Evolutionary conservation across 2,888 invertebrate genomes (phyloP).

Genomic region (Zele albiditarsus): DNA sequence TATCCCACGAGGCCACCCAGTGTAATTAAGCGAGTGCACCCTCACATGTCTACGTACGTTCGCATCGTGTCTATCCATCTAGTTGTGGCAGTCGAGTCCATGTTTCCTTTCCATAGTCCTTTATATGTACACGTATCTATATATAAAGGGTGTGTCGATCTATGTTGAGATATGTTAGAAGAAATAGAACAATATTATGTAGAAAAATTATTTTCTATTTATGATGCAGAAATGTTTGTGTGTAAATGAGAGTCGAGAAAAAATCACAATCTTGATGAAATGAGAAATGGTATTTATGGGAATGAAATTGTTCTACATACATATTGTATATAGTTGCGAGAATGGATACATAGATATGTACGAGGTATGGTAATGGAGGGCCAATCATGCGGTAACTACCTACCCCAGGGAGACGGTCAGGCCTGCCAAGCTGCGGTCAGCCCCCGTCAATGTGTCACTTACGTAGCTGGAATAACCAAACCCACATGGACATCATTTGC

Average conservation of each 20-base stretch:
- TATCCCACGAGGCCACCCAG: slow-evolving; percentile 69
- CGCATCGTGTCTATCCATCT: slow-evolving; percentile 69
- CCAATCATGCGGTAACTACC: slow-evolving; percentile 73
- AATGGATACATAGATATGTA: slow-evolving; percentile 52
- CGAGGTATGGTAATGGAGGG: slow-evolving; percentile 71
- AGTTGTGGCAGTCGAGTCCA: slow-evolving; percentile 62
- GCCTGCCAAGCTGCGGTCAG: slow-evolving; percentile 71
- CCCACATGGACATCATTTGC: slow-evolving; percentile 53
- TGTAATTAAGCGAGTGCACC: slow-evolving; percentile 73
- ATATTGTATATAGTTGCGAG: background rate
- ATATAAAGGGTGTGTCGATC: background rate
- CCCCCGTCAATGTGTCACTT: slow-evolving; percentile 73
- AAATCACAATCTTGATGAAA: background rate
- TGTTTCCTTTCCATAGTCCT: slow-evolving; percentile 46
- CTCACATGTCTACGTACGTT: slow-evolving; percentile 71
- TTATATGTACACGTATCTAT: background rate
- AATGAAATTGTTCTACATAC: background rate
- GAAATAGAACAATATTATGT: background rate
- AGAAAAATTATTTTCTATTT: no score
- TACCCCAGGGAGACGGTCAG: slow-evolving; percentile 71
- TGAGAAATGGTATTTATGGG: background rate
- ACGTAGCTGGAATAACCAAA: slow-evolving; percentile 68
- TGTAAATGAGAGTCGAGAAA: no score
- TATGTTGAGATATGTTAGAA: background rate
- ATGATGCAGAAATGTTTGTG: no score